Evolutionary conservation across 2,113 vertebrate species (phyloP), one percentile per base, ranked within the genome.

Genomic region (Megaceryle maxima): DNA sequence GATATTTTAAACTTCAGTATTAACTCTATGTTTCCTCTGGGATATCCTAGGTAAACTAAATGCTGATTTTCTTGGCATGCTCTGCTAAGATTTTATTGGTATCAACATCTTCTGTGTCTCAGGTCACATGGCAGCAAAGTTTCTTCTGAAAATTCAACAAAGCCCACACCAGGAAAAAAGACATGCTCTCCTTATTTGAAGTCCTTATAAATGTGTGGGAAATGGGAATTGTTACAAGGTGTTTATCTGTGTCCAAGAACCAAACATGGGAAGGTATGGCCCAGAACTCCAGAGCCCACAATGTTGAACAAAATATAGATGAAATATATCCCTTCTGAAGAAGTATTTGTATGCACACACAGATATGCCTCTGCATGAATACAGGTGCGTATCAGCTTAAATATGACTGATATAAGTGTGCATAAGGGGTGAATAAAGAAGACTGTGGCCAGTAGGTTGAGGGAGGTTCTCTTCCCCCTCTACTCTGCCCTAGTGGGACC

Each of bases 1-100:
- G 86, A 85, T 94, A 96, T 97, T 97, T 97, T 95, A 94, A 96
- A 93, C 88, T 88, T 94, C 60, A 91, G 73, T 53, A 94, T 91
- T 95, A 96, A 87, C 90, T 88, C 75, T 90, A 91, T 92, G 70
- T 89, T 93, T 96, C 95, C 94, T 94, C 59, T 96, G 94, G 94
- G 92, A 94, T 91, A 89, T 29, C 59, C 90, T 94, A 94, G 90
- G 91, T 94, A 97, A 97, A 95, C 92, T 74, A 60, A 88, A 93
- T 81, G 67, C 44, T 95, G 95, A 93, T 96, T 87, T 97, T 96
- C 77, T 97, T 96, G 94, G 94, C 95, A 41, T 63, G 39, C 7
- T 92, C 19, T 84, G 74, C 70, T 76, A 63, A 74, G 79, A 78
- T 92, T 97, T 97, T 83, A 95, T 87, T 92, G 86, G 67, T 94